A percentile compares a stretch with the other conserved stretches of the same genome.
Evolutionary conservation across 1,140 invertebrate genomes (phyloP).

Genomic region (Brachionus paranguensis): DNA sequence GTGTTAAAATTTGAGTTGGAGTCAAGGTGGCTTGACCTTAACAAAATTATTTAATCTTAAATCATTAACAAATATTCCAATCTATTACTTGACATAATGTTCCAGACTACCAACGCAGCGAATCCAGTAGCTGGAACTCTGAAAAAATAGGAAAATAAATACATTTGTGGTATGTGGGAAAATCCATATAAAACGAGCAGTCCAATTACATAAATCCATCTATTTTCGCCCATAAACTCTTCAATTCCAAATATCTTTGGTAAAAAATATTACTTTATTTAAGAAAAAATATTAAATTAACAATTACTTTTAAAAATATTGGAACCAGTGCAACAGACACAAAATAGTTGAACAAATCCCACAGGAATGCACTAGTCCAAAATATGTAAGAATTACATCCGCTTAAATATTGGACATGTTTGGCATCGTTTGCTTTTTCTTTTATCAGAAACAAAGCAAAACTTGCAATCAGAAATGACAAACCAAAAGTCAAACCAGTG

Average conservation of each 20-base stretch:
- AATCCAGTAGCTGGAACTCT: constrained; percentile 53
- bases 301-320: constrained; percentile 9
- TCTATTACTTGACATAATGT: constrained; percentile 34
- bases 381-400: constrained; percentile 64
- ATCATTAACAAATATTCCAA: too few relatives aligned
- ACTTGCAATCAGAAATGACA: constrained; percentile 23
- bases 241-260: background rate
- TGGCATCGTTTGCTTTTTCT: constrained; percentile 21
- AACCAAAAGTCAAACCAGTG: constrained; percentile 13
- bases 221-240: constrained; percentile 6
- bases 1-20: constrained; percentile 47
- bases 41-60: background rate
- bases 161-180: constrained; percentile 53
- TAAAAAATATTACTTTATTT: background rate
- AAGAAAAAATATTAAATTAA: background rate
- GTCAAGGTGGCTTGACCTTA: constrained; percentile 48
- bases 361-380: constrained; percentile 67
- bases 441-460: constrained; percentile 40
- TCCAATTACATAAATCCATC: constrained; percentile 5
- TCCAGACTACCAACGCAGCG: constrained; percentile 45
- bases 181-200: constrained; percentile 48
- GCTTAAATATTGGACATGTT: constrained; percentile 44
- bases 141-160: constrained; percentile 51
- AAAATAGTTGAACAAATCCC: constrained; percentile 61
- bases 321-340: constrained; percentile 46